Percentiles rank a stretch among this genome's conserved stretches.
phyloP scores from a whole-genome alignment of 1,140 invertebrate species.

The Atta cephalotes region DNA sequence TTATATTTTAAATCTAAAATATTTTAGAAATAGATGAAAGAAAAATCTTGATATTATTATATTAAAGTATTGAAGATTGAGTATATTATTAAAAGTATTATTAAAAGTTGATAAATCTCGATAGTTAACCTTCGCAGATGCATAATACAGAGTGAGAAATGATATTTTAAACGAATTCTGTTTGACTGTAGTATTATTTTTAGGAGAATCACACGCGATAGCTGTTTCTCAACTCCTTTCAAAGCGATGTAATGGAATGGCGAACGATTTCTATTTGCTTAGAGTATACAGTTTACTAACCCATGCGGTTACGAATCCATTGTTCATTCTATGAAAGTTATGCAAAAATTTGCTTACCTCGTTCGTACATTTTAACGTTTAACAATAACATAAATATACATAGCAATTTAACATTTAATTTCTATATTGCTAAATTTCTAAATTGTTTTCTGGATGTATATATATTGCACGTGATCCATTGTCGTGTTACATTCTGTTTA shows the following conservation, averaged over 20 bases:
- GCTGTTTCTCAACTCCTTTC: conserved; percentile 31
- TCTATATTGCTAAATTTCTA: conserved; percentile 6
- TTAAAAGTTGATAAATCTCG: no score
- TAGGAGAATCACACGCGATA: background rate
- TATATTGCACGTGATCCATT: background rate
- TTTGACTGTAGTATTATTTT: background rate
- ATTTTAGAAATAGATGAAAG: background rate
- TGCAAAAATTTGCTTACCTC: conserved; percentile 28
- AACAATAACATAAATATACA: background rate
- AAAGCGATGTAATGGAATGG: conserved; percentile 41
- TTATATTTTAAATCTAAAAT: background rate
- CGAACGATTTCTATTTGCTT: conserved; percentile 66
- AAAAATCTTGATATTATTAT: background rate
- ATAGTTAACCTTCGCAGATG: background rate
- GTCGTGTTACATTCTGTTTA: background rate
- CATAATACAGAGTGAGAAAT: background rate
- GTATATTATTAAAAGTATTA: no score
- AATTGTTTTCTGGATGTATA: background rate
- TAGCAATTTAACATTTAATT: conserved; percentile 17
- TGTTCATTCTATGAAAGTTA: conserved; percentile 22
- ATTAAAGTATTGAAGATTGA: no score
- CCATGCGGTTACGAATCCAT: background rate
- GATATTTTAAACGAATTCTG: background rate
- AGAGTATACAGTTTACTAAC: conserved; percentile 30
- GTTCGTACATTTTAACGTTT: background rate